phyloP scores from a whole-genome alignment of 30 jellyfish, hydroid and myxozoan genomes.

The Mastigias papua region DNA sequence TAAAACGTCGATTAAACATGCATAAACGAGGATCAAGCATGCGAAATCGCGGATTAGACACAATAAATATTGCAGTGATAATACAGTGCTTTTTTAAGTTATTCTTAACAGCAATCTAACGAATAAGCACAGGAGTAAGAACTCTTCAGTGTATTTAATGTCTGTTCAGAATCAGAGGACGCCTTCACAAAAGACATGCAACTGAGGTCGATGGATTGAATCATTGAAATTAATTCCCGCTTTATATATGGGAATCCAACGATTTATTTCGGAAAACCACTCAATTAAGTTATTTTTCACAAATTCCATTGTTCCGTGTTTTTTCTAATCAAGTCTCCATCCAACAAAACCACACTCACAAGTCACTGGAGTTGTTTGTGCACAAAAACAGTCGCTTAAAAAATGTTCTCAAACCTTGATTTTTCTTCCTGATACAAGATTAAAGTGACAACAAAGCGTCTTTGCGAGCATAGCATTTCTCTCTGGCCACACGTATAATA shows the following conservation, averaged over 20 bases:
- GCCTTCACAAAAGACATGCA: background rate
- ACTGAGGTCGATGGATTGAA: background rate
- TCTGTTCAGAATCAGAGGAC: background rate
- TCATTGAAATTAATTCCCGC: background rate
- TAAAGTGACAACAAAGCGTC: background rate
- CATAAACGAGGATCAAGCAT: too few species aligned
- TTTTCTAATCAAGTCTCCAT: background rate
- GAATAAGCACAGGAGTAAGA: background rate
- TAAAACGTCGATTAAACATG: too few species aligned
- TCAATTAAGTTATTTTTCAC: conserved; percentile 14
- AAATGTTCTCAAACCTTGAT: background rate
- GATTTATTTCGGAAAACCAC: background rate
- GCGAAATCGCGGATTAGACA: too few species aligned
- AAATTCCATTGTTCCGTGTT: background rate
- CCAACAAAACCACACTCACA: background rate
- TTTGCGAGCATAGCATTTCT: conserved; percentile 3
- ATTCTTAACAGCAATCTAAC: background rate
- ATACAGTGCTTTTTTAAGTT: background rate
- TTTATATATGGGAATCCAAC: background rate
- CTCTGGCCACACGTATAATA: conserved; percentile 7
- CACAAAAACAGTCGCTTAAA: background rate
- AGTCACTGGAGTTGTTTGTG: conserved; percentile 10
- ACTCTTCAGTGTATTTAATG: background rate
- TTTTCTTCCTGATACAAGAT: background rate
- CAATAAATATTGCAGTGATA: too few species aligned